Evolutionary conservation across 2,888 invertebrate species (phyloP), one percentile per base, ranked within the genome.

Genomic region (Ctenicera cuprea): DNA sequence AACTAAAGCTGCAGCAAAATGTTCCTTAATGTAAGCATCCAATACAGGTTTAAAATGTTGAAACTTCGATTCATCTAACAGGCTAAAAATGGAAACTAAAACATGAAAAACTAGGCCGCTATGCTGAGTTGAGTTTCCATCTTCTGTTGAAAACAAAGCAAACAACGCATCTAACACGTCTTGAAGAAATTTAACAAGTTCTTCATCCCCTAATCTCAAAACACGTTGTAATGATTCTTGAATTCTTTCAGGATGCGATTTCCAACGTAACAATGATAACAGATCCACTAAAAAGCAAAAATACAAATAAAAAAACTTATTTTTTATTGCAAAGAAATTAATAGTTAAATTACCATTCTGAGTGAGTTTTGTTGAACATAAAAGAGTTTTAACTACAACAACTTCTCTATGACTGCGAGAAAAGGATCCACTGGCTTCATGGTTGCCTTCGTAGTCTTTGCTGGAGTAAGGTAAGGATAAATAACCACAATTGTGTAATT

Each of bases 361-460:
- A 0, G 98, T 98, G 8, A 98, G 89, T 86, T 98, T 98, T n/a
- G 98, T 98, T 20, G 98, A 98, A 86, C 97, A 97, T 22, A 98
- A 89, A 45, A 96, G 86, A 0, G 97, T 97, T 81, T 91, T 92
- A 9, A 98, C 91, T 48, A 91, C 91, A 73, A 97, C 93, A 12
- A 92, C 90, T 87, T 98, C 98, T 86, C 95, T 95, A 76, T 94
- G 92, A 78, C 95, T 96, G 80, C 94, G 90, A 77, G 93, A 92
- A 86, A 95, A 96, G 57, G 91, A 84, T 0, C 89, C 87, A 75
- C 85, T 87, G 37, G 86, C 85, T 87, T 86, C 89, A 4, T 89
- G 90, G 0, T 90, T 86, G 80, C 93, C 93, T 77, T 89, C 90
- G 0, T 89, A 89, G 83, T 93, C 93, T 76, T 89, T 90, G 0